Percentiles rank a stretch among this genome's conserved stretches.
Conservation (phyloP, 2,797 vertebrate species). For the Pseudochirops cupreus region DNA sequence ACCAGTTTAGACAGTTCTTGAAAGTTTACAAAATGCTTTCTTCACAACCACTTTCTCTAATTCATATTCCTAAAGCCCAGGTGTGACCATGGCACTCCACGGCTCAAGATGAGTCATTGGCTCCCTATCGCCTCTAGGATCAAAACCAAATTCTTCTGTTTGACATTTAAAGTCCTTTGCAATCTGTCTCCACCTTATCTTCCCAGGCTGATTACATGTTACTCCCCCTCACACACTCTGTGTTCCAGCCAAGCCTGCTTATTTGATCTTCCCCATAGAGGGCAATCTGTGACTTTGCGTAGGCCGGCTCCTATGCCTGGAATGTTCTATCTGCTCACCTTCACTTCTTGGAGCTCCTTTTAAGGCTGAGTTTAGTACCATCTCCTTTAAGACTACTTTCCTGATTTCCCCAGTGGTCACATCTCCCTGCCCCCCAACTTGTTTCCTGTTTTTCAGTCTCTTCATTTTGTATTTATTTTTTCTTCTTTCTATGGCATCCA, state of each 20-base stretch:
- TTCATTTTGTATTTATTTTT: not conserved
- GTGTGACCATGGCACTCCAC: not conserved
- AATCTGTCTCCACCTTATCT: slow-evolving; percentile 1
- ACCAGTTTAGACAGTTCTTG: not conserved
- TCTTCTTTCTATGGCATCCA: not conserved
- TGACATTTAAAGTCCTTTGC: not conserved
- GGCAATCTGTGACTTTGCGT: not conserved
- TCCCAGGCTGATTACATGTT: not conserved
- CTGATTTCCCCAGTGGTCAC: not conserved
- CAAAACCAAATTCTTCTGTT: not conserved
- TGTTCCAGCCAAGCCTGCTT: not conserved
- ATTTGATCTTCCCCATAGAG: slow-evolving; percentile 1
- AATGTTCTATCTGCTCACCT: not conserved
- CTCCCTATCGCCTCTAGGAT: not conserved
- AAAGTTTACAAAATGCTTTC: not conserved
- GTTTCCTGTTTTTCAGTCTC: not conserved
- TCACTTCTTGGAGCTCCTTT: not conserved
- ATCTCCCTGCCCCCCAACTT: not conserved
- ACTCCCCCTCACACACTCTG: not conserved
- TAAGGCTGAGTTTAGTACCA: not conserved
- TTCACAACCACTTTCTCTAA: not conserved
- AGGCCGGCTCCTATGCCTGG: not conserved
- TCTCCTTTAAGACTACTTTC: not conserved
- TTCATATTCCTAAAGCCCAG: not conserved
- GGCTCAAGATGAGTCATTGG: not conserved